A percentile compares a stretch with the other conserved stretches of the same genome.
These are phyloP conservation scores for Anabacerthia variegaticeps DNA, from an alignment of 2,797 vertebrate genomes.

Conservation along the genomic window DNA sequence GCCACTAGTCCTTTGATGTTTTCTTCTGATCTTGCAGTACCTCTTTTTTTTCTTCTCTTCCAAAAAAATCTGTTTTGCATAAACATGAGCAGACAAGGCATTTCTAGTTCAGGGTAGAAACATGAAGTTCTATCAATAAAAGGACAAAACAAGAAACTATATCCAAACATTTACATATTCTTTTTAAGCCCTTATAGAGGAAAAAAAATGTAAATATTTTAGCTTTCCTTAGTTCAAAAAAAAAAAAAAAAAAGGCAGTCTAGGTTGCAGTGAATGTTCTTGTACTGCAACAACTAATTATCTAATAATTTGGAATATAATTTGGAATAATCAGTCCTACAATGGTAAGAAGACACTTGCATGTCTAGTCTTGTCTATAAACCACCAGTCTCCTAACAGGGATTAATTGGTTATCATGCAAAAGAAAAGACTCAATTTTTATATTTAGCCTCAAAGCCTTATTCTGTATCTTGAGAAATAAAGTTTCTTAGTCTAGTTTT, in stretches of 20 bases:
- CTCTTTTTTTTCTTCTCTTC: conserved; percentile 55
- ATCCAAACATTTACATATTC: background rate
- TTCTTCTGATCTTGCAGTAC: conserved; percentile 78
- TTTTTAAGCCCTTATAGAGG: background rate
- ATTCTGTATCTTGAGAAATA: background rate
- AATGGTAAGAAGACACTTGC: background rate
- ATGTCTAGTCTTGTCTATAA: background rate
- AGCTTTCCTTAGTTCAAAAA: background rate
- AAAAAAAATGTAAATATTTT: background rate
- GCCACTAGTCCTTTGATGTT: conserved; percentile 93
- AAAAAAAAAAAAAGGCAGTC: background rate
- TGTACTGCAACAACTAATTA: background rate
- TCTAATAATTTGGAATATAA: background rate
- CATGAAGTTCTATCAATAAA: conserved; percentile 66
- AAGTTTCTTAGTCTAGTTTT: background rate
- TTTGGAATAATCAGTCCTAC: background rate
- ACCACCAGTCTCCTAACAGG: background rate
- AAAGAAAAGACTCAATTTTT: background rate
- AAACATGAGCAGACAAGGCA: conserved; percentile 74
- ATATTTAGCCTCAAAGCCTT: background rate
- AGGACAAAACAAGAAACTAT: conserved; percentile 19
- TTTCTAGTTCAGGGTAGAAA: conserved; percentile 69
- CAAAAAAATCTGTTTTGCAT: conserved; percentile 75
- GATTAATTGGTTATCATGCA: background rate
- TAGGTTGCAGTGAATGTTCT: background rate